phyloP scores from a whole-genome alignment of 2,888 invertebrate species.

The Synergus laeviventris region DNA sequence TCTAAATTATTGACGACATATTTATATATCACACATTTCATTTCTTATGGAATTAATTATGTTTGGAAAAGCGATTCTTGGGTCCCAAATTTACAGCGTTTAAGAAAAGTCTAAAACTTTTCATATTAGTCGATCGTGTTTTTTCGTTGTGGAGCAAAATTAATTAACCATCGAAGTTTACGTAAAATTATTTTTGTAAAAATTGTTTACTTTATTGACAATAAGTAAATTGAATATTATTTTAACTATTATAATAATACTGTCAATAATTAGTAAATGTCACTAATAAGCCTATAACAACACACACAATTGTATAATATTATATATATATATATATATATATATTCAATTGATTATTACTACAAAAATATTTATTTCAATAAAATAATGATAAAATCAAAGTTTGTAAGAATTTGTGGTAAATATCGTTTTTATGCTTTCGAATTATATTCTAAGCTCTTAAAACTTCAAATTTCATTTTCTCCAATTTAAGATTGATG shows the following conservation, averaged over 20 bases:
- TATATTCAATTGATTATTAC: too few relatives aligned
- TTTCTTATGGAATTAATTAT: neutral
- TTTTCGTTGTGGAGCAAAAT: neutral
- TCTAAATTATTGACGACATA: neutral
- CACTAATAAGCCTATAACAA: neutral
- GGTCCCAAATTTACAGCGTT: neutral
- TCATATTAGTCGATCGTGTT: neutral
- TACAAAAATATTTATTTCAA: neutral
- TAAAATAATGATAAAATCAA: neutral
- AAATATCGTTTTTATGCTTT: neutral
- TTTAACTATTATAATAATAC: neutral
- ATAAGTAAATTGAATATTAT: neutral
- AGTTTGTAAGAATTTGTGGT: neutral
- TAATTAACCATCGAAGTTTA: neutral
- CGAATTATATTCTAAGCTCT: neutral
- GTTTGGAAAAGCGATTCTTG: neutral
- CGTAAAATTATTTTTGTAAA: neutral
- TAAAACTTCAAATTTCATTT: neutral
- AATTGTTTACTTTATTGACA: neutral
- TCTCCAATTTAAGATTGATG: neutral
- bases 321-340: neutral
- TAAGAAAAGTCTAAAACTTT: neutral
- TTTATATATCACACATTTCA: neutral
- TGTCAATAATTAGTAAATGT: neutral
- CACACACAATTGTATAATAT: neutral